Evolutionary conservation across 2,888 invertebrate species (phyloP).

Genomic region (Phorcus lineatus): DNA sequence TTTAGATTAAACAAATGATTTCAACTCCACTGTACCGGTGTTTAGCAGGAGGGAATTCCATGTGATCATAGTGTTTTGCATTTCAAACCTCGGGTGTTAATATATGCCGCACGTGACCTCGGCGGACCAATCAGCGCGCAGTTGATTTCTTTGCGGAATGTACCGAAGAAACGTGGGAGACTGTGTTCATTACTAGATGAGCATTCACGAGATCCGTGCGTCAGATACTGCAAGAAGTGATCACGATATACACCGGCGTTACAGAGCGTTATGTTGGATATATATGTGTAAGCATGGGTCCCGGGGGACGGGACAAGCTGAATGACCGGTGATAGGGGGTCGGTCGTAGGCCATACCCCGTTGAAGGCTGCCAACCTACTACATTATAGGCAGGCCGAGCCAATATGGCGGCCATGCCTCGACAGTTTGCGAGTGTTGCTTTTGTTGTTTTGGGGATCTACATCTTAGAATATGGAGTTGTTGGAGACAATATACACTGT

Average conservation of each 20-base stretch:
- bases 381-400: slow-evolving; percentile 47
- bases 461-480: slow-evolving; percentile 35
- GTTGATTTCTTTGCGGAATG: slow-evolving; percentile 51
- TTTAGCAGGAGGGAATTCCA: slow-evolving; percentile 42
- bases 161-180: slow-evolving; percentile 56
- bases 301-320: slow-evolving; percentile 8
- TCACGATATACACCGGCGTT: not conserved
- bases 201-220: not conserved
- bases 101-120: slow-evolving; percentile 53
- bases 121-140: slow-evolving; percentile 50
- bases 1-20: slow-evolving; percentile 43
- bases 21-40: slow-evolving; percentile 35
- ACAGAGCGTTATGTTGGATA: slow-evolving; percentile 12
- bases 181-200: slow-evolving; percentile 44
- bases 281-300: slow-evolving; percentile 17
- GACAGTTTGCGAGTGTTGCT: slow-evolving; percentile 63
- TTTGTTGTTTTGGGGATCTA: slow-evolving; percentile 63
- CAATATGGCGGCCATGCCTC: slow-evolving; percentile 69
- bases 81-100: slow-evolving; percentile 55
- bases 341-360: not conserved
- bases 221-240: not conserved
- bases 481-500: slow-evolving; percentile 75
- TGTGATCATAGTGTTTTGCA: slow-evolving; percentile 44
- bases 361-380: not conserved
- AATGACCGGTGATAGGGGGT: slow-evolving; percentile 14